A percentile compares a stretch with the other conserved stretches of the same genome.
These are phyloP conservation scores for Caenorhabditis inopinata DNA, from an alignment of 1,140 invertebrate species.

Conservation along the genomic window DNA sequence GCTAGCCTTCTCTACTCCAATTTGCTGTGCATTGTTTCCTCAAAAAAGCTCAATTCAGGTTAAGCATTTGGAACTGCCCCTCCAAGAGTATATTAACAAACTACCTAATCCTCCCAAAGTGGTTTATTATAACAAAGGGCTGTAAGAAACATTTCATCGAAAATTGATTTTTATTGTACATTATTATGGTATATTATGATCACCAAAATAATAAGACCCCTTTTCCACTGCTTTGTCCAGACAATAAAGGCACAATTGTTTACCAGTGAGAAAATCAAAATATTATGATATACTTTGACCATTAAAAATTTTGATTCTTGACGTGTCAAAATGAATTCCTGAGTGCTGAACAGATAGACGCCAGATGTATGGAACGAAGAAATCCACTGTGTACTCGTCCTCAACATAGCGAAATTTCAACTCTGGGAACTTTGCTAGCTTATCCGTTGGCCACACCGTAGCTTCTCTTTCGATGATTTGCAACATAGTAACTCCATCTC, in stretches of 20 bases:
- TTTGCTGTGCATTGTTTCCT: conserved; percentile 64
- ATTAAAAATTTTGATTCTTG: conserved; percentile 40
- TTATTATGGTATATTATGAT: conserved; percentile 32
- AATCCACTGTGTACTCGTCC: conserved; percentile 96
- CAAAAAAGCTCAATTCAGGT: conserved; percentile 56
- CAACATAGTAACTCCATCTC: conserved; percentile 34
- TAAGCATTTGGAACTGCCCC: not conserved
- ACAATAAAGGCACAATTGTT: not conserved
- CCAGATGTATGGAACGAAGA: conserved; percentile 99
- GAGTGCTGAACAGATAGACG: conserved; percentile 70
- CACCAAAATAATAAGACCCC: conserved; percentile 20
- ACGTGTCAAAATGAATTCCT: conserved; percentile 33
- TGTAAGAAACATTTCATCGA: not conserved
- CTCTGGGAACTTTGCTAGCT: conserved; percentile 88
- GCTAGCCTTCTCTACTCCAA: conserved; percentile 54
- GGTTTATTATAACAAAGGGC: conserved; percentile 44
- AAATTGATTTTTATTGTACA: conserved; percentile 19
- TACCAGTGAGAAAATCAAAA: not conserved
- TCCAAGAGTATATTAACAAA: conserved; percentile 3
- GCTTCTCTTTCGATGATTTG: conserved; percentile 70
- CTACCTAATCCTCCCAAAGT: conserved; percentile 8
- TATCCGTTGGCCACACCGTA: conserved; percentile 84
- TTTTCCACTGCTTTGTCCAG: not conserved
- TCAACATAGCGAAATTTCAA: conserved; percentile 98
- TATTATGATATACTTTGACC: conserved; percentile 17